phyloP scores from a whole-genome alignment of 2,888 invertebrate genomes.

The Automeris io region DNA sequence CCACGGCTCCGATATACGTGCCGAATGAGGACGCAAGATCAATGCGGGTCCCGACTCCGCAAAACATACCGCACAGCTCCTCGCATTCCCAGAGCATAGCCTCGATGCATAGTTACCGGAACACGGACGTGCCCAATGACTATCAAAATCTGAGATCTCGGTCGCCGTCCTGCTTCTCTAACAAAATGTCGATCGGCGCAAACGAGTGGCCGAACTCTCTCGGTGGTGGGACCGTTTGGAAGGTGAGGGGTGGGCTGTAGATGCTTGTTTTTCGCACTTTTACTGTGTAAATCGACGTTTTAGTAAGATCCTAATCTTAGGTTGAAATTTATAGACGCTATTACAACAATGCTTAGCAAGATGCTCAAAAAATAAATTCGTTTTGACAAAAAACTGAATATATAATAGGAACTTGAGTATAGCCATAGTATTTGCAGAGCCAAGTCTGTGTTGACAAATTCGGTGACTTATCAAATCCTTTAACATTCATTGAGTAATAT shows the following conservation, averaged over 20 bases:
- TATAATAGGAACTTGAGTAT: no score
- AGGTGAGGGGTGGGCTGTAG: constrained; percentile 74
- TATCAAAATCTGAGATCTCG: constrained; percentile 71
- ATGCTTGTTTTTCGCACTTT: constrained; percentile 40
- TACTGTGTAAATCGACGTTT: constrained; percentile 44
- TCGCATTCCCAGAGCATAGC: constrained; percentile 73
- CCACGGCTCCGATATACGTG: constrained; percentile 70
- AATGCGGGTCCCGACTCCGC: constrained; percentile 55
- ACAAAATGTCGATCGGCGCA: constrained; percentile 71
- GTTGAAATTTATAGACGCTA: no score
- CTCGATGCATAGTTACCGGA: constrained; percentile 74
- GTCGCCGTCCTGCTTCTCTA: constrained; percentile 74
- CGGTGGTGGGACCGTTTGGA: constrained; percentile 55
- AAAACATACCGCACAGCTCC: constrained; percentile 65
- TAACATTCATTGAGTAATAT: no score
- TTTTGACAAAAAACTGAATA: no score
- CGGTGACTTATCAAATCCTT: no score
- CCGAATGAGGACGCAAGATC: constrained; percentile 59
- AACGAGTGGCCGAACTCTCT: constrained; percentile 70
- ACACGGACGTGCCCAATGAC: constrained; percentile 68
- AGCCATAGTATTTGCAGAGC: no score
- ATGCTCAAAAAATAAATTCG: no score
- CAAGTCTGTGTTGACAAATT: no score
- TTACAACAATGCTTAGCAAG: no score
- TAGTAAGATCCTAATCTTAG: constrained; percentile 73